phyloP scores from a whole-genome alignment of 2,888 invertebrate genomes.

The Torymus aiolomorphi region DNA sequence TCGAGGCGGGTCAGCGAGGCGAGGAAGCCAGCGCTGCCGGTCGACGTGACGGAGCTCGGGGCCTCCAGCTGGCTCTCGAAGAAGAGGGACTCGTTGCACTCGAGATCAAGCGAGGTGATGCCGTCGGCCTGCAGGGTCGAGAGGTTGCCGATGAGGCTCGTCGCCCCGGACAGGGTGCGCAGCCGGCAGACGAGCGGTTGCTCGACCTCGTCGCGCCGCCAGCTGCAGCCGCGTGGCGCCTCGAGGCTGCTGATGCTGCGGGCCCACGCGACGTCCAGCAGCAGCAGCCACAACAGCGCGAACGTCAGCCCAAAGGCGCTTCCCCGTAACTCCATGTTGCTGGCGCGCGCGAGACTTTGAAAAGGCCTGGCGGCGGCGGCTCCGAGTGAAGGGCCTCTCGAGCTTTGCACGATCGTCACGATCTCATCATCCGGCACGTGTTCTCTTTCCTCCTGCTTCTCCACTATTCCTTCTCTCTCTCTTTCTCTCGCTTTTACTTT shows the following conservation, averaged over 20 bases:
- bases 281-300: constrained; percentile 57
- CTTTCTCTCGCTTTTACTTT: background rate
- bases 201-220: constrained; percentile 76
- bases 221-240: constrained; percentile 84
- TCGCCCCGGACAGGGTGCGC: constrained; percentile 84
- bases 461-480: background rate
- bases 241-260: constrained; percentile 75
- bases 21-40: constrained; percentile 77
- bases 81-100: constrained; percentile 86
- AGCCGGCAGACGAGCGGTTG: constrained; percentile 81
- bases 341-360: constrained; percentile 20
- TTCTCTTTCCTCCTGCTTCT: constrained; percentile 30
- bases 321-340: constrained; percentile 23
- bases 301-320: constrained; percentile 59
- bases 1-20: constrained; percentile 81
- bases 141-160: constrained; percentile 83
- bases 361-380: background rate
- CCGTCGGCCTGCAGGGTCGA: constrained; percentile 82
- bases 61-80: constrained; percentile 82
- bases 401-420: constrained; percentile 65
- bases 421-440: constrained; percentile 66
- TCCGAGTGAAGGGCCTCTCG: constrained; percentile 31
- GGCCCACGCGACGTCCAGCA: constrained; percentile 48
- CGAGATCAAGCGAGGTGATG: constrained; percentile 82
- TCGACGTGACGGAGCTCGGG: constrained; percentile 16